Evolutionary conservation across 2,888 invertebrate genomes (phyloP).

Genomic region (Lymantria monacha): DNA sequence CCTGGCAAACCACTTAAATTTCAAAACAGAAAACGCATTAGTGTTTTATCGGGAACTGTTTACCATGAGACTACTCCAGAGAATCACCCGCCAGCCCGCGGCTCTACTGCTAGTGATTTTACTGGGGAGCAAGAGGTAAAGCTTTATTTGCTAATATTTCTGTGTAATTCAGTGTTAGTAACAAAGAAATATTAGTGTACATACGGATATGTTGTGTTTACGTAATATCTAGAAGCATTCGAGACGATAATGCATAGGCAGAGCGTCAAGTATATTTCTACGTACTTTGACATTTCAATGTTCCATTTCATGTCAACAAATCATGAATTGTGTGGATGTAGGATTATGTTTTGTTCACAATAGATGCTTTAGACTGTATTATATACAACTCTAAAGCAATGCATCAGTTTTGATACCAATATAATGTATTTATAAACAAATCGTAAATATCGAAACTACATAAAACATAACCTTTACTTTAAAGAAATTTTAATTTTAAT

Average conservation of each 20-base stretch:
- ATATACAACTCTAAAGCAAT: too few species aligned
- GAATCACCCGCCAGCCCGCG: constrained; percentile 70
- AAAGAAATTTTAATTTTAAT: too few species aligned
- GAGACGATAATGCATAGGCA: constrained; percentile 49
- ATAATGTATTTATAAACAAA: constrained; percentile 29
- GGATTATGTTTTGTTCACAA: constrained; percentile 15
- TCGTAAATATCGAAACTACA: constrained; percentile 10
- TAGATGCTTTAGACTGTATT: neutral
- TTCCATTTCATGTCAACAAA: constrained; percentile 64
- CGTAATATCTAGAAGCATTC: constrained; percentile 67
- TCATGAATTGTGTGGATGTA: constrained; percentile 30
- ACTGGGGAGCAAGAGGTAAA: constrained; percentile 79
- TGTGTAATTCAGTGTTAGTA: constrained; percentile 35
- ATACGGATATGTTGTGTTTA: constrained; percentile 68
- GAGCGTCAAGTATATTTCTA: constrained; percentile 42
- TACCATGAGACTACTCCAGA: constrained; percentile 76
- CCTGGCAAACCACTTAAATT: constrained; percentile 94
- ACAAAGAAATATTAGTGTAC: constrained; percentile 42
- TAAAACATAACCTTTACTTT: constrained; percentile 25
- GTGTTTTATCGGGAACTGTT: constrained; percentile 86
- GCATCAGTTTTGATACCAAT: neutral
- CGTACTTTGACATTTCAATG: constrained; percentile 65
- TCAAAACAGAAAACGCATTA: constrained; percentile 92
- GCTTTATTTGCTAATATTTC: constrained; percentile 41
- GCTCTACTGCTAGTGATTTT: constrained; percentile 71